Percentiles rank a stretch among this genome's conserved stretches.
Conservation (phyloP, 2,113 vertebrate species). For the Microcebus griseorufus region DNA sequence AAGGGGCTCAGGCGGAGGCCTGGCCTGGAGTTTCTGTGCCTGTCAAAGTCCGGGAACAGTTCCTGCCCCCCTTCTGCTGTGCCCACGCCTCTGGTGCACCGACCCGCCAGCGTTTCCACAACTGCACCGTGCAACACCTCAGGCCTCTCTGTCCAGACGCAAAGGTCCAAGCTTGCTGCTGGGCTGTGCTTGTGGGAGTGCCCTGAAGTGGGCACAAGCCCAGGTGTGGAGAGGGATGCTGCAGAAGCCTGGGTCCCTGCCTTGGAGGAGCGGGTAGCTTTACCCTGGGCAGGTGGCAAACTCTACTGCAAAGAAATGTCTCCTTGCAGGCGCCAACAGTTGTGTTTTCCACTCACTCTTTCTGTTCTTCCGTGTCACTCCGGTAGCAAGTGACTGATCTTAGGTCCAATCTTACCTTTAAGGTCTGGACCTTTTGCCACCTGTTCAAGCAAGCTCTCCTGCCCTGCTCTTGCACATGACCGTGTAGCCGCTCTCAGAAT, state of each 20-base stretch:
- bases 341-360: neutral
- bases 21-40: neutral
- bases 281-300: neutral
- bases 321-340: neutral
- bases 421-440: neutral
- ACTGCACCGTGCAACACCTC: neutral
- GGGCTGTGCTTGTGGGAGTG: neutral
- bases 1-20: neutral
- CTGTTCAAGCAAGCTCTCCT: neutral
- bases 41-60: neutral
- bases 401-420: neutral
- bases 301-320: slow-evolving; percentile 39
- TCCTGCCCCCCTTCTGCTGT: neutral
- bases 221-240: neutral
- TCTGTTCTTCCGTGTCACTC: neutral
- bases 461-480: neutral
- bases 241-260: neutral
- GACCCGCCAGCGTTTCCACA: neutral
- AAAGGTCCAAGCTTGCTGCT: neutral
- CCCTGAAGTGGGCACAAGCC: neutral
- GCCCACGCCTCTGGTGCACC: neutral
- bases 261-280: neutral
- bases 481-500: neutral
- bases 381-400: neutral
- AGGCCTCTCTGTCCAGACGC: no score